Conservation (phyloP, 2,113 vertebrate species). For the Ceratotherium simum region DNA sequence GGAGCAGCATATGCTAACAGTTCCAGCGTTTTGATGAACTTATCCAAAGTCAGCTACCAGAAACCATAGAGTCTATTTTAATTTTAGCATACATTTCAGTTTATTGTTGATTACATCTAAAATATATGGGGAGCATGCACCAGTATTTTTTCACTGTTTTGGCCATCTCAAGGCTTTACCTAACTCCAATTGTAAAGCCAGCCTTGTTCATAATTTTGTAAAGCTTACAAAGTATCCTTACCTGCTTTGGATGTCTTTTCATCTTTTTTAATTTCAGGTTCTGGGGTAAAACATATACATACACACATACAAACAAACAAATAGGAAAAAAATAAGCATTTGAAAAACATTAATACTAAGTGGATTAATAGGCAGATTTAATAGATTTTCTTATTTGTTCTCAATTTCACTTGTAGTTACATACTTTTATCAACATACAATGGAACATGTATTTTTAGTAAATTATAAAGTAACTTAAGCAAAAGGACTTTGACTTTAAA, state of each 20-base stretch:
- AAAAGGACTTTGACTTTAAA: conserved; percentile 30
- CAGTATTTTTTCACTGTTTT: not conserved
- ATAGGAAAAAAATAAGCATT: not conserved
- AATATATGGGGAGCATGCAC: accelerated
- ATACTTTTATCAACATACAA: not conserved
- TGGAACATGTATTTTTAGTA: not conserved
- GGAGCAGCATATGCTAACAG: not conserved
- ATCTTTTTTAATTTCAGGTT: conserved; percentile 67
- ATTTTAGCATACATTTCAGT: not conserved
- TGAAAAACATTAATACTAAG: not conserved
- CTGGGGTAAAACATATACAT: conserved; percentile 44
- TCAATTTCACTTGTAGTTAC: not conserved
- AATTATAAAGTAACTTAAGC: not conserved
- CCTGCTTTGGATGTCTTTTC: conserved; percentile 62
- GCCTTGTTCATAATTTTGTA: not conserved
- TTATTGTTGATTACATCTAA: not conserved
- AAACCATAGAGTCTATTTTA: not conserved
- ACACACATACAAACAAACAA: not conserved
- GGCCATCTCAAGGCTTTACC: not conserved
- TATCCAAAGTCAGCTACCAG: not conserved
- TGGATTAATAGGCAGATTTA: not conserved
- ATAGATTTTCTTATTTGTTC: not conserved
- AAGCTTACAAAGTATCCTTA: not conserved
- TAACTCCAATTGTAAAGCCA: not conserved
- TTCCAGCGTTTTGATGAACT: not conserved